Evolutionary conservation across 2,797 vertebrate genomes (phyloP).

Genomic region (Eutrigla gurnardus): DNA sequence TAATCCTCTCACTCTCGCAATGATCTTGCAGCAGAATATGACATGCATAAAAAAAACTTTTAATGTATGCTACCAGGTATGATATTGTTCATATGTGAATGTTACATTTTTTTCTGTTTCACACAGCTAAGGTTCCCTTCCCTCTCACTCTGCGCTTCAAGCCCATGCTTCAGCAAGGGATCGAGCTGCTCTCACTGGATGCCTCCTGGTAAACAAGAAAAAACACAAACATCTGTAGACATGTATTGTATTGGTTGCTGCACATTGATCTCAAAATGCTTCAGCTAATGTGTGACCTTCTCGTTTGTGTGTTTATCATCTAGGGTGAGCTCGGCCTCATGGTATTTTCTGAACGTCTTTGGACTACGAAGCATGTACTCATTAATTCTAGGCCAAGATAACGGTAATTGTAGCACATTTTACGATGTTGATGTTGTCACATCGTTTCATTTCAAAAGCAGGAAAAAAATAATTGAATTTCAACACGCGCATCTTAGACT

Average conservation of each 20-base stretch:
- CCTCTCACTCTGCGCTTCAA: conserved; percentile 98
- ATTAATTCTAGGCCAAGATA: conserved; percentile 97
- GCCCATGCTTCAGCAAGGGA: conserved; percentile 98
- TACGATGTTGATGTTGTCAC: background rate
- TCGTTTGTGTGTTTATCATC: conserved; percentile 33
- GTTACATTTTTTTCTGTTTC: conserved; percentile 16
- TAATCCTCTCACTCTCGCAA: conserved; percentile 66
- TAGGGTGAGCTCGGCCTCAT: conserved; percentile 99
- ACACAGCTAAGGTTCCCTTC: conserved; percentile 96
- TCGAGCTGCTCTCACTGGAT: conserved; percentile 96
- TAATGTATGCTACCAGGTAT: background rate
- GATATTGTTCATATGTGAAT: background rate
- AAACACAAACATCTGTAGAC: background rate
- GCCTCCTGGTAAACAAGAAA: conserved; percentile 92
- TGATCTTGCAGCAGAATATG: background rate
- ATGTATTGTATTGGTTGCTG: background rate
- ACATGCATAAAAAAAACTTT: background rate
- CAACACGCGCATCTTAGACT: background rate
- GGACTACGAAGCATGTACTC: conserved; percentile 99
- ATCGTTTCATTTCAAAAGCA: background rate
- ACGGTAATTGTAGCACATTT: conserved; percentile 85
- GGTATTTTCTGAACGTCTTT: conserved; percentile 99
- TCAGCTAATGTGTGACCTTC: background rate
- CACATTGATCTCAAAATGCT: background rate
- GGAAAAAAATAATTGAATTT: background rate